phyloP scores from a whole-genome alignment of 2,888 invertebrate species.

The Cyaniris semiargus region DNA sequence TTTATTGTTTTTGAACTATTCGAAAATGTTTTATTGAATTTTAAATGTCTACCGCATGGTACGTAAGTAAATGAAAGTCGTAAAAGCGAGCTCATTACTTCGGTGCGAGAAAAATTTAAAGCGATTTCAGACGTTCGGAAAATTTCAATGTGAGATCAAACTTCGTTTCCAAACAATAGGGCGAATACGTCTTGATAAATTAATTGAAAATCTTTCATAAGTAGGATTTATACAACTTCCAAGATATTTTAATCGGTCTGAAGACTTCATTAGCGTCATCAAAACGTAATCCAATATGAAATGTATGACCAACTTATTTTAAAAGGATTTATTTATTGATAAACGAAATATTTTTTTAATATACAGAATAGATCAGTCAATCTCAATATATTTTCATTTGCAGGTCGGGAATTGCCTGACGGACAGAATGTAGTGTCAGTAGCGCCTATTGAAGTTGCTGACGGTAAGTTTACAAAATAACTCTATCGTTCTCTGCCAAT shows the following conservation, averaged over 20 bases:
- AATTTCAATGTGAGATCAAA: conserved; percentile 1
- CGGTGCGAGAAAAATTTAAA: neutral
- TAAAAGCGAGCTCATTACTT: neutral
- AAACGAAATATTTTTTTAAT: neutral
- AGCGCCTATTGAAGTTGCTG: conserved; percentile 74
- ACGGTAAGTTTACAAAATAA: conserved; percentile 60
- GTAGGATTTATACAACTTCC: conserved; percentile 1
- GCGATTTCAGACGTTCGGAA: neutral
- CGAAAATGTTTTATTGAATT: neutral
- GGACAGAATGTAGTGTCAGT: conserved; percentile 77
- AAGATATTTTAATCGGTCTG: neutral
- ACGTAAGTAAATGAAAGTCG: neutral
- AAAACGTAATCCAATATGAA: neutral
- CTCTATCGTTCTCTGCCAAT: neutral
- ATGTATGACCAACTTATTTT: neutral
- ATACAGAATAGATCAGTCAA: neutral
- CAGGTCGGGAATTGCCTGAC: conserved; percentile 74
- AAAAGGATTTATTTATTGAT: neutral
- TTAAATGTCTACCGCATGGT: neutral
- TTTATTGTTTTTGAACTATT: neutral
- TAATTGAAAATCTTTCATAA: conserved; percentile 7
- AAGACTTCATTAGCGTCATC: neutral
- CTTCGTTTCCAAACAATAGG: conserved; percentile 10
- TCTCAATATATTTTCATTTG: conserved; percentile 45
- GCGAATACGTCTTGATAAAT: neutral